Percentiles rank a stretch among this genome's conserved stretches.
These are phyloP conservation scores for Prochilodus magdalenae DNA, from an alignment of 2,113 vertebrate genomes.

Conservation along the genomic window DNA sequence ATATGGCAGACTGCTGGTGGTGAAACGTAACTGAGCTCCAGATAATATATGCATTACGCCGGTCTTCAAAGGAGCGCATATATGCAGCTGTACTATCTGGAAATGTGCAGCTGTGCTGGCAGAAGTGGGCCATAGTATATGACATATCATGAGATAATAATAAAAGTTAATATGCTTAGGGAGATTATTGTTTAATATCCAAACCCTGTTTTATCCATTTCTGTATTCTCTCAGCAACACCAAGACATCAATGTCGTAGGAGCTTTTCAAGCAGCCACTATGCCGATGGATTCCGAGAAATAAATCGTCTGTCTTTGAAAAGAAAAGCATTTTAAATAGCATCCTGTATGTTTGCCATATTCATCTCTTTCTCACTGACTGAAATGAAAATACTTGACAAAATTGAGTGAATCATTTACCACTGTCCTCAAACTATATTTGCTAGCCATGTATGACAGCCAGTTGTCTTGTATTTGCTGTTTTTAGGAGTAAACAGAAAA, in stretches of 20 bases:
- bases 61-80: constrained; percentile 8
- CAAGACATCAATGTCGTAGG: neutral
- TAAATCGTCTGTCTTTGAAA: too few relatives aligned
- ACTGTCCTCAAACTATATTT: neutral
- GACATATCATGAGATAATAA: constrained; percentile 11
- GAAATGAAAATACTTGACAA: too few relatives aligned
- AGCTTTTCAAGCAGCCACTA: too few relatives aligned
- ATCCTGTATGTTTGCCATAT: too few relatives aligned
- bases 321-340: too few relatives aligned
- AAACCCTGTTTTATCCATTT: neutral
- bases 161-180: neutral
- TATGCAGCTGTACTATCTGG: neutral
- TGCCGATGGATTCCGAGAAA: too few relatives aligned
- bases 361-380: too few relatives aligned
- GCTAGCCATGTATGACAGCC: neutral
- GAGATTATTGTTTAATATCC: neutral
- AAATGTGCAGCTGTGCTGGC: neutral
- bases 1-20: constrained; percentile 22
- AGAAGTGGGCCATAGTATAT: constrained; percentile 1
- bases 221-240: neutral
- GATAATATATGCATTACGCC: constrained; percentile 28
- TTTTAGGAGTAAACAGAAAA: neutral
- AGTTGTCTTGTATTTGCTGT: neutral
- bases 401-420: too few relatives aligned
- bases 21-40: neutral